Evolutionary conservation across 2,888 invertebrate genomes (phyloP).

Genomic region (Listrodromus nycthemerus): DNA sequence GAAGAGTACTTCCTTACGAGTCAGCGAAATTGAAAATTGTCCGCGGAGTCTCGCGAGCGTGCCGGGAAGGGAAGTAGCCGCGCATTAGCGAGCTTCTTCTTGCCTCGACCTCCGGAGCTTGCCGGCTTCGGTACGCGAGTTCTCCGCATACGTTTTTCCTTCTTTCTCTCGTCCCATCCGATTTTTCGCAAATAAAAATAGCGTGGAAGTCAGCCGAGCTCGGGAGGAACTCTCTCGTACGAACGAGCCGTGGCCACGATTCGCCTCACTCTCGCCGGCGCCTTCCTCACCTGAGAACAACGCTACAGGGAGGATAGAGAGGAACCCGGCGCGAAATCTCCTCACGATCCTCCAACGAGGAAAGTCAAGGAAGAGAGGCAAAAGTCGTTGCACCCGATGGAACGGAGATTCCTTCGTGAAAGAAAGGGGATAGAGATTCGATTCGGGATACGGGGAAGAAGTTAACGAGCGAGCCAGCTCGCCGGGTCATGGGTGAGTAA

Average conservation of each 20-base stretch:
- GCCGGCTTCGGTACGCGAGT: slow-evolving; percentile 42
- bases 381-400: slow-evolving; percentile 66
- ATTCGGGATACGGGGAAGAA: slow-evolving; percentile 67
- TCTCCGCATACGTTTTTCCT: slow-evolving; percentile 41
- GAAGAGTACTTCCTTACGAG: slow-evolving; percentile 74
- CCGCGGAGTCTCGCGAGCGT: slow-evolving; percentile 39
- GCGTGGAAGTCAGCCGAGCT: slow-evolving; percentile 31
- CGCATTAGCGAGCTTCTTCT: slow-evolving; percentile 54
- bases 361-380: slow-evolving; percentile 61
- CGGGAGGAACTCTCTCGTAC: slow-evolving; percentile 25
- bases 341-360: slow-evolving; percentile 48
- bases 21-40: slow-evolving; percentile 80
- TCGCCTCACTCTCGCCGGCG: slow-evolving; percentile 66
- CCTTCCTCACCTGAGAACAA: slow-evolving; percentile 58
- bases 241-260: slow-evolving; percentile 53
- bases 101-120: slow-evolving; percentile 49
- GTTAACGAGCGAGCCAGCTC: slow-evolving; percentile 63
- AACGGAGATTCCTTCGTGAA: slow-evolving; percentile 62
- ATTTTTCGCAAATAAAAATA: slow-evolving; percentile 52
- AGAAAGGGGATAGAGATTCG: slow-evolving; percentile 67
- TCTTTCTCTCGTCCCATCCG: background rate
- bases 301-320: slow-evolving; percentile 5
- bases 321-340: slow-evolving; percentile 22
- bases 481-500: slow-evolving; percentile 67
- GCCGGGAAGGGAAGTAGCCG: slow-evolving; percentile 35